Conservation (phyloP, 2,888 invertebrate species). For the Amphiduros pacificus region DNA sequence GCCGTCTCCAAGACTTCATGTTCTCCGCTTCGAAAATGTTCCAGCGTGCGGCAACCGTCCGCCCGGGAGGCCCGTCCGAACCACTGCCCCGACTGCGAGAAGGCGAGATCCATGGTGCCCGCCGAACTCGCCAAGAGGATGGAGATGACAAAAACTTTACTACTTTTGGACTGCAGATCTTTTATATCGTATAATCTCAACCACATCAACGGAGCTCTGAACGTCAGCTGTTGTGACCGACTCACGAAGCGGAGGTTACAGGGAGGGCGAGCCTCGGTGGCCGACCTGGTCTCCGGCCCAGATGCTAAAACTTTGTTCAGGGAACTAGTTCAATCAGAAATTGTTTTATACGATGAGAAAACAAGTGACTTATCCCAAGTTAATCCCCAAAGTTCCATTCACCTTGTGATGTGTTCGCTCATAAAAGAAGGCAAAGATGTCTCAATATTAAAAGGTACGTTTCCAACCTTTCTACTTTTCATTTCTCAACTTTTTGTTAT, state of each 20-base stretch:
- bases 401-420: slow-evolving; percentile 69
- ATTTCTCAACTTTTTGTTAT: not conserved
- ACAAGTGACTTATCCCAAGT: slow-evolving; percentile 65
- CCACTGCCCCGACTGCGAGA: too few relatives aligned
- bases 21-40: too few relatives aligned
- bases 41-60: too few relatives aligned
- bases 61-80: too few relatives aligned
- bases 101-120: too few relatives aligned
- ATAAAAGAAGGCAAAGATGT: slow-evolving; percentile 72
- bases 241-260: slow-evolving; percentile 71
- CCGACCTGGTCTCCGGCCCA: slow-evolving; percentile 69
- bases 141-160: too few relatives aligned
- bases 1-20: too few relatives aligned
- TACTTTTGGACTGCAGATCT: slow-evolving; percentile 71
- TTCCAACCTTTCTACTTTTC: not conserved
- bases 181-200: slow-evolving; percentile 73
- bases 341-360: slow-evolving; percentile 73
- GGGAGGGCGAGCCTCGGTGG: slow-evolving; percentile 69
- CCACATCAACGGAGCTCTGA: slow-evolving; percentile 69
- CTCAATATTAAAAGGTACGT: slow-evolving; percentile 70
- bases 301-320: slow-evolving; percentile 69
- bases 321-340: slow-evolving; percentile 64
- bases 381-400: slow-evolving; percentile 65
- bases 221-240: slow-evolving; percentile 73
- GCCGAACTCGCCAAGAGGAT: too few relatives aligned